These are phyloP conservation scores for Anastatus disparis DNA, from an alignment of 1,140 invertebrate species.

Conservation along the genomic window DNA sequence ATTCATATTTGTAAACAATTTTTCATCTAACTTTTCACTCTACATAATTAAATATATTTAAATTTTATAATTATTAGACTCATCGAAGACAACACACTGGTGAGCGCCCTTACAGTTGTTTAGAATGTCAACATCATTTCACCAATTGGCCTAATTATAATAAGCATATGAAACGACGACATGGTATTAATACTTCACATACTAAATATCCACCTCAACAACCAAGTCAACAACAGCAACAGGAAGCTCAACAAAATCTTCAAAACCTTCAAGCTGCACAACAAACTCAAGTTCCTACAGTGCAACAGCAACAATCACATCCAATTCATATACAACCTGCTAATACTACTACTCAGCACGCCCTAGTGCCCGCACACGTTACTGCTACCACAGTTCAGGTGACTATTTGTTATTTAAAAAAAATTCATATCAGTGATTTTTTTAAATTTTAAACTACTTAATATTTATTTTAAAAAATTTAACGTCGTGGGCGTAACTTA, in stretches of 20 bases:
- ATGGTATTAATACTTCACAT: conserved; percentile 70
- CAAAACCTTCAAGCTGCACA: neutral
- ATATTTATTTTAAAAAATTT: no score
- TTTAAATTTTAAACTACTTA: no score
- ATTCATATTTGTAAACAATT: no score
- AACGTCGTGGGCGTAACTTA: no score
- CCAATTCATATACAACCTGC: conserved; percentile 43
- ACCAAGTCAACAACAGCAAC: conserved; percentile 49
- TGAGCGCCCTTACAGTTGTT: conserved; percentile 69
- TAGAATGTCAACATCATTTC: conserved; percentile 74
- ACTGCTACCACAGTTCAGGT: conserved; percentile 56
- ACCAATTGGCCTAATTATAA: conserved; percentile 83
- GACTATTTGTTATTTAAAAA: conserved; percentile 30
- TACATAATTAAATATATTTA: no score
- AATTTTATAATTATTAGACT: conserved; percentile 62
- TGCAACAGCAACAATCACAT: neutral
- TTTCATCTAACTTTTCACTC: no score
- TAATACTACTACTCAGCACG: conserved; percentile 31
- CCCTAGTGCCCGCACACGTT: conserved; percentile 47
- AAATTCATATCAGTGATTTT: no score
- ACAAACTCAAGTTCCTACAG: neutral
- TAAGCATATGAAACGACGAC: conserved; percentile 79
- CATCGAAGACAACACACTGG: conserved; percentile 74
- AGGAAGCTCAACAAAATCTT: conserved; percentile 42
- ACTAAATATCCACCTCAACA: conserved; percentile 55